These are phyloP conservation scores for Bufo bufo DNA, from an alignment of 2,113 vertebrate species.

Conservation along the genomic window DNA sequence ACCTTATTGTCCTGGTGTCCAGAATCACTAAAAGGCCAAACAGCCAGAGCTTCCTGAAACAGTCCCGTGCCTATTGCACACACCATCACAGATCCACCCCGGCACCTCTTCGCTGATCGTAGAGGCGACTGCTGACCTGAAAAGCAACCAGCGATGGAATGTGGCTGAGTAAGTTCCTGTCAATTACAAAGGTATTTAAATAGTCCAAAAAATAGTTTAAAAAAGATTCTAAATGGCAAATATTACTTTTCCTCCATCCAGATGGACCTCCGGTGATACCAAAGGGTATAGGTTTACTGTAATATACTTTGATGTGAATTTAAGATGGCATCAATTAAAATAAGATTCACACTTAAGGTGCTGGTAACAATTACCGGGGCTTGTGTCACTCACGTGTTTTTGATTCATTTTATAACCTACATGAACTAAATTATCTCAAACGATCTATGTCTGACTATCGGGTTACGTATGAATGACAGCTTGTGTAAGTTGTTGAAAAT, in stretches of 20 bases:
- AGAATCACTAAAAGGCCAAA: too few relatives aligned
- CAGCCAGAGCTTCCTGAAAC: too few relatives aligned
- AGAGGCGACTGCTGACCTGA: too few relatives aligned
- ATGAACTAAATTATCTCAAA: constrained; percentile 34
- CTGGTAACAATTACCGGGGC: constrained; percentile 44
- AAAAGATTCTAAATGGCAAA: too few relatives aligned
- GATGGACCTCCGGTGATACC: background rate
- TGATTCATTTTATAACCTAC: constrained; percentile 33
- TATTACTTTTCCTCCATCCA: background rate
- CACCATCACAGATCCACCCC: too few relatives aligned
- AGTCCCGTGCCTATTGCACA: too few relatives aligned
- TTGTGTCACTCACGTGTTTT: constrained; percentile 34
- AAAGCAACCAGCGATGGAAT: too few relatives aligned
- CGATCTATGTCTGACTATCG: constrained; percentile 10
- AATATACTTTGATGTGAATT: constrained; percentile 24
- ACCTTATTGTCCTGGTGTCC: too few relatives aligned
- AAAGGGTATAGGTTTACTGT: constrained; percentile 7
- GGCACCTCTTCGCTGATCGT: too few relatives aligned
- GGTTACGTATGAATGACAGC: constrained; percentile 43
- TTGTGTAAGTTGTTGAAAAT: constrained; percentile 33
- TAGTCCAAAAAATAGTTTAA: background rate
- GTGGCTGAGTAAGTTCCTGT: too few relatives aligned
- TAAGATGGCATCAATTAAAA: constrained; percentile 17
- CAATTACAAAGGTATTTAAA: background rate
- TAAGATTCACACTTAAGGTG: constrained; percentile 32